Conservation (phyloP, 2,797 vertebrate genomes). For the Galagoides demidoff region DNA sequence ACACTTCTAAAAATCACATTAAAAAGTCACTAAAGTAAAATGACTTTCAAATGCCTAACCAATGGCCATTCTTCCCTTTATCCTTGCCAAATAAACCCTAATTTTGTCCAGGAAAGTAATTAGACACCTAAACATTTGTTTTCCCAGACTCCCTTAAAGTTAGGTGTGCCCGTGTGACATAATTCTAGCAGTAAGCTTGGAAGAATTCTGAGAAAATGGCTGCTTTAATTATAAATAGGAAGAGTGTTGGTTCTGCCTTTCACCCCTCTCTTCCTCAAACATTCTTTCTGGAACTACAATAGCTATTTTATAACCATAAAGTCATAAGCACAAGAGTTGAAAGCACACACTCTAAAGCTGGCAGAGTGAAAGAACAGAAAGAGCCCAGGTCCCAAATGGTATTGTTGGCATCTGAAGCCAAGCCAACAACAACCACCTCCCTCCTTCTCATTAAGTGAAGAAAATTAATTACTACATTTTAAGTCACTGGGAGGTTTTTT, state of each 20-base stretch:
- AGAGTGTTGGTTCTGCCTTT: background rate
- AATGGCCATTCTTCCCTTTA: background rate
- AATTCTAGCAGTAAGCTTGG: background rate
- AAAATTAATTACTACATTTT: conserved; percentile 21
- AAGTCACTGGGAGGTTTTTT: conserved; percentile 13
- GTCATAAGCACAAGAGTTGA: background rate
- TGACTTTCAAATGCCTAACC: conserved; percentile 19
- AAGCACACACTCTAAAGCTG: background rate
- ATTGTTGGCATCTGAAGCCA: background rate
- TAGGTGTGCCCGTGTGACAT: background rate
- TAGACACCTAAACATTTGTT: background rate
- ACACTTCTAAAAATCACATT: background rate
- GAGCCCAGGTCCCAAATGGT: background rate
- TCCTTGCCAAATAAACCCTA: background rate
- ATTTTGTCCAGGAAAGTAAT: background rate
- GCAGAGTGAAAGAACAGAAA: background rate
- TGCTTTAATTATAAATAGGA: conserved; percentile 23
- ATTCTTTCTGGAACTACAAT: background rate
- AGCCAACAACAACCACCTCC: background rate
- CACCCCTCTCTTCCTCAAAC: background rate
- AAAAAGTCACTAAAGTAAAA: conserved; percentile 14
- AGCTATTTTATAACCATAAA: background rate
- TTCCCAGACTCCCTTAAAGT: background rate
- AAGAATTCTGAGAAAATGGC: background rate
- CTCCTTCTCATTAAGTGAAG: background rate